These are phyloP conservation scores for Chrysaora quinquecirrha DNA, from an alignment of 30 jellyfish, hydroid and myxozoan genomes.

Conservation along the genomic window DNA sequence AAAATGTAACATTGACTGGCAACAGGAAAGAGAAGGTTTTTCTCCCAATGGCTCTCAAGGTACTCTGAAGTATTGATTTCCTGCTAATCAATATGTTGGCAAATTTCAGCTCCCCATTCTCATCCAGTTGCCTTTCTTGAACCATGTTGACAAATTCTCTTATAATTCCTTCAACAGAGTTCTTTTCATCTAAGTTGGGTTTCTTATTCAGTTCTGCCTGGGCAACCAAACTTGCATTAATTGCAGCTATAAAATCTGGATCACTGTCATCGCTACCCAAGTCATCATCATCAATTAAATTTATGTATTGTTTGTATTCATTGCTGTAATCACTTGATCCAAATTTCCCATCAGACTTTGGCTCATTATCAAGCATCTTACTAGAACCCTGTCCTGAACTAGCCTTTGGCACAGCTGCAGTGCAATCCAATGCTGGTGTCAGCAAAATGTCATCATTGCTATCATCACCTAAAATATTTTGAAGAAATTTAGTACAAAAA, in stretches of 20 bases:
- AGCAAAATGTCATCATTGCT: no score
- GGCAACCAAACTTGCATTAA: not conserved
- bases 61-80: not conserved
- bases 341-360: no score
- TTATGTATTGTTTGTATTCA: not conserved
- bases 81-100: not conserved
- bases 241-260: not conserved
- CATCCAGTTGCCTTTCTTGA: not conserved
- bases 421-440: no score
- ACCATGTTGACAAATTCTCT: not conserved
- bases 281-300: not conserved
- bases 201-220: not conserved
- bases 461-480: no score
- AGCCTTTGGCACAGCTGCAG: no score
- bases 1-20: not conserved
- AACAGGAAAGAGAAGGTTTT: not conserved
- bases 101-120: not conserved
- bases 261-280: not conserved
- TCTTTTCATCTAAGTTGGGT: not conserved
- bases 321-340: no score
- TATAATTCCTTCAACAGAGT: not conserved
- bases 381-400: no score
- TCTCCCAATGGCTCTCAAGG: not conserved
- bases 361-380: no score
- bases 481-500: no score